Evolutionary conservation across 1,140 invertebrate species (phyloP).

Genomic region (Diabrotica undecimpunctata): DNA sequence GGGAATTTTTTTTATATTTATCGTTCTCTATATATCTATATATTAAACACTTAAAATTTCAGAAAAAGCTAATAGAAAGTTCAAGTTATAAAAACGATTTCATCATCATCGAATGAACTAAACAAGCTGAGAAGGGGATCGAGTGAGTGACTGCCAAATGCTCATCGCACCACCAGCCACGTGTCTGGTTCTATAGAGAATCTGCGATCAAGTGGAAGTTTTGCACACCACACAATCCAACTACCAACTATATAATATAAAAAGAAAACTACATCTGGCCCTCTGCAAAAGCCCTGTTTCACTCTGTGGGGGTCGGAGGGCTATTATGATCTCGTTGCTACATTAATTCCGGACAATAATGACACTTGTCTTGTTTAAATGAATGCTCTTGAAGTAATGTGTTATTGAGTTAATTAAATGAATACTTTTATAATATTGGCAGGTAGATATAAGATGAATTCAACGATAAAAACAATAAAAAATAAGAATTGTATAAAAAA

Average conservation of each 20-base stretch:
- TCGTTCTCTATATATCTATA: no score
- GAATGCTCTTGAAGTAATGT: conserved; percentile 2
- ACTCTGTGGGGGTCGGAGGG: conserved; percentile 3
- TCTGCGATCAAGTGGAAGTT: conserved; percentile 17
- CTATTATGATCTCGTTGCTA: conserved; percentile 8
- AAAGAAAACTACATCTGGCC: conserved; percentile 8
- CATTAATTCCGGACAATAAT: conserved; percentile 13
- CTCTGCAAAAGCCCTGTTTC: not conserved
- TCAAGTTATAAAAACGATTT: no score
- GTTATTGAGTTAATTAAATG: not conserved
- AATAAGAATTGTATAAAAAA: no score
- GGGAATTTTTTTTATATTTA: no score
- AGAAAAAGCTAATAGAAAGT: no score
- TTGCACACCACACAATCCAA: conserved; percentile 14
- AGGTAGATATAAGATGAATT: no score
- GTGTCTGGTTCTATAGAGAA: conserved; percentile 8
- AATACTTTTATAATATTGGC: not conserved
- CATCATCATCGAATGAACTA: conserved; percentile 8
- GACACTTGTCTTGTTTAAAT: conserved; percentile 8
- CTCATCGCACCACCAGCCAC: conserved; percentile 6
- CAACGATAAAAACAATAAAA: no score
- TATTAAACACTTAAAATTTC: no score
- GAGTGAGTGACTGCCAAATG: conserved; percentile 10
- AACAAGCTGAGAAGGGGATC: conserved; percentile 6
- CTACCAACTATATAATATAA: conserved; percentile 11